phyloP scores from a whole-genome alignment of 2,113 vertebrate genomes.

The Smithornis capensis region DNA sequence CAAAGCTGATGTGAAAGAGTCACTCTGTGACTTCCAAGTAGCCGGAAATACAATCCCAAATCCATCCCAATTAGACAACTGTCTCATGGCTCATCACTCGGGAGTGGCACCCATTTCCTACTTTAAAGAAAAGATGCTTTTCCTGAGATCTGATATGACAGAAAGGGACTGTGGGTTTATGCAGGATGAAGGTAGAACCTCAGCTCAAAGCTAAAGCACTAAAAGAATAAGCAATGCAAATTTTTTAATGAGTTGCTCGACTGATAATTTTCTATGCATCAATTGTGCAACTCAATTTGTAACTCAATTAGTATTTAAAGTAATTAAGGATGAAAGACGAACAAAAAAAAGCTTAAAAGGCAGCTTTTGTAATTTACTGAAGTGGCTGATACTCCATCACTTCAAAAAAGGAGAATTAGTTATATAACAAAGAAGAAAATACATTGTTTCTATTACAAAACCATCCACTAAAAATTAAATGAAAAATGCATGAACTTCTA shows the following conservation, averaged over 20 bases:
- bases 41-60: neutral
- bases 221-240: neutral
- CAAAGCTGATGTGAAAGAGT: neutral
- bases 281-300: neutral
- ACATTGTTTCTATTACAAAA: neutral
- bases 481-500: neutral
- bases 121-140: neutral
- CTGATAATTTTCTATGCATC: neutral
- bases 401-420: slow-evolving; percentile 15
- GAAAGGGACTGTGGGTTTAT: neutral
- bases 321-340: slow-evolving; percentile 34
- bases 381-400: neutral
- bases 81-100: neutral
- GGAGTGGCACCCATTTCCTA: neutral
- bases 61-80: neutral
- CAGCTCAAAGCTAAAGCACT: neutral
- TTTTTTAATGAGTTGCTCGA: neutral
- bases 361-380: neutral
- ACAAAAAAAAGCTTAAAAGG: slow-evolving; percentile 26
- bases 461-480: neutral
- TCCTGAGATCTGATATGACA: neutral
- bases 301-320: slow-evolving; percentile 44
- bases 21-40: neutral
- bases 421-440: neutral
- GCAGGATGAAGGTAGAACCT: neutral